A percentile compares a stretch with the other conserved stretches of the same genome.
phyloP scores from a whole-genome alignment of 2,888 invertebrate species.

The Enchytraeus crypticus region DNA sequence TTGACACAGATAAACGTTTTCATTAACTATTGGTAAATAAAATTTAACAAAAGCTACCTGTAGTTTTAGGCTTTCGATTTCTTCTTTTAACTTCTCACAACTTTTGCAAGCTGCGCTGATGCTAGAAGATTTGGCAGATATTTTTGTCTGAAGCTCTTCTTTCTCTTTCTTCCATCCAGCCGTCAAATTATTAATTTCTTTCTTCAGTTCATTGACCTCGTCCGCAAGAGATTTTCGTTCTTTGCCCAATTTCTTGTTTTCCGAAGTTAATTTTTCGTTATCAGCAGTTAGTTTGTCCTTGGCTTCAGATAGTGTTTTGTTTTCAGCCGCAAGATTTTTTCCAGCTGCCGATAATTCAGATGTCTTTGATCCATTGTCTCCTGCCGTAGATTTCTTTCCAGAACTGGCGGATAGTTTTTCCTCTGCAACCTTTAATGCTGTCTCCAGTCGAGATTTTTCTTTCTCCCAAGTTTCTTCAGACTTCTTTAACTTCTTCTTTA shows the following conservation, averaged over 20 bases:
- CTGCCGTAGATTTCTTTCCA: too few relatives aligned
- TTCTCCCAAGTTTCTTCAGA: conserved; percentile 2
- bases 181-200: conserved; percentile 28
- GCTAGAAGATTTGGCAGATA: too few relatives aligned
- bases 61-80: conserved; percentile 25
- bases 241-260: conserved; percentile 1
- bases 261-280: background rate
- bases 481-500: conserved; percentile 10
- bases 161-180: background rate
- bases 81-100: conserved; percentile 21
- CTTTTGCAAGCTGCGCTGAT: too few relatives aligned
- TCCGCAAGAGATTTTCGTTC: conserved; percentile 26
- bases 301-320: too few relatives aligned
- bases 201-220: conserved; percentile 31
- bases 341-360: too few relatives aligned
- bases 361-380: too few relatives aligned
- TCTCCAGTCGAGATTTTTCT: conserved; percentile 2
- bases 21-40: too few relatives aligned
- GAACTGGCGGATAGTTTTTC: background rate
- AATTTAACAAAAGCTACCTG: conserved; percentile 11
- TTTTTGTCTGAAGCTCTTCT: conserved; percentile 30
- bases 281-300: background rate
- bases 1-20: too few relatives aligned
- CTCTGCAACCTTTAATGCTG: background rate
- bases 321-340: too few relatives aligned